Evolutionary conservation across 2,888 invertebrate genomes (phyloP).

Genomic region (Drosophila antonietae): DNA sequence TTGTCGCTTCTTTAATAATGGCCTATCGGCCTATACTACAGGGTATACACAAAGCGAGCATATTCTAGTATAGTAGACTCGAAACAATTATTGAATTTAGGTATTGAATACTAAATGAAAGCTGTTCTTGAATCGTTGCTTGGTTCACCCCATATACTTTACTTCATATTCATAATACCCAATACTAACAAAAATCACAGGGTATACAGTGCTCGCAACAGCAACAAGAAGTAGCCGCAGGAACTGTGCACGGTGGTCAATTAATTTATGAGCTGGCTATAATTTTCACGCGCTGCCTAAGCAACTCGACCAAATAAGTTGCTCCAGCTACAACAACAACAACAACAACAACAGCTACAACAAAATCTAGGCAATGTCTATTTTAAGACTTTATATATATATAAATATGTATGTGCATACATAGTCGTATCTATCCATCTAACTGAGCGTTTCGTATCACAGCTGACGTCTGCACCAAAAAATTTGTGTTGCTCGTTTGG

Average conservation of each 20-base stretch:
- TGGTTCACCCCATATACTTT: background rate
- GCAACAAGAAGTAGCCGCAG: background rate
- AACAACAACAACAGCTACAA: background rate
- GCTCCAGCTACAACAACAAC: conserved; percentile 4
- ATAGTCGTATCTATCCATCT: conserved; percentile 26
- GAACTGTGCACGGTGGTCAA: conserved; percentile 26
- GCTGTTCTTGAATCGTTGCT: too few relatives aligned
- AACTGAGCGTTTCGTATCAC: conserved; percentile 9
- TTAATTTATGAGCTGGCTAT: conserved; percentile 61
- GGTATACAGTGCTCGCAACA: conserved; percentile 10
- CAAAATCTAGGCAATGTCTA: conserved; percentile 1
- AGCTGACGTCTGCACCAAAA: conserved; percentile 27
- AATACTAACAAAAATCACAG: background rate
- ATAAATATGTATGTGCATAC: background rate
- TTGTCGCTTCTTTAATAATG: too few relatives aligned
- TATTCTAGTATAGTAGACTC: background rate
- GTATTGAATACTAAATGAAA: too few relatives aligned
- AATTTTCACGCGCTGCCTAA: conserved; percentile 52
- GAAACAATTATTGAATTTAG: too few relatives aligned
- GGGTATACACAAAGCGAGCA: background rate
- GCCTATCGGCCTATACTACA: background rate
- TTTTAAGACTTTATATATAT: background rate
- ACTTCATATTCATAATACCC: background rate
- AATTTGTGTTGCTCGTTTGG: conserved; percentile 24
- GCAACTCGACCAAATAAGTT: conserved; percentile 39